Conservation (phyloP, 2,113 vertebrate genomes). For the Aix galericulata region DNA sequence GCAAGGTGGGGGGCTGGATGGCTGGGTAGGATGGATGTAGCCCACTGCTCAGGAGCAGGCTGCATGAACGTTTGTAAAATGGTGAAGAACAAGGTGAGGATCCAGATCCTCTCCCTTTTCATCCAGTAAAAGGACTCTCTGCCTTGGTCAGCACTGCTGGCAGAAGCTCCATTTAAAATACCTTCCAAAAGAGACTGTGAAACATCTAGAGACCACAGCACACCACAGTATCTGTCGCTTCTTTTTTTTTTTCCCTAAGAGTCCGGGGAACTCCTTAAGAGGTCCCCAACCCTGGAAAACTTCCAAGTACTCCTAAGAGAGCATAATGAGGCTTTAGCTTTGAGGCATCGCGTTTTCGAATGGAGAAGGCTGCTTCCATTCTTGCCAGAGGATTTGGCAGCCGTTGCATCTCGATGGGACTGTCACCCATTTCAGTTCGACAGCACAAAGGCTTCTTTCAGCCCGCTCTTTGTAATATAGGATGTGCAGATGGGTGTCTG, state of each 20-base stretch:
- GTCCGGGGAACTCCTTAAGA: background rate
- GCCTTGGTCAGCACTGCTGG: background rate
- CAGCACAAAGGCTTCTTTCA: background rate
- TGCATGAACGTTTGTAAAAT: background rate
- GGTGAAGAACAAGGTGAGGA: background rate
- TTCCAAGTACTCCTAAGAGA: background rate
- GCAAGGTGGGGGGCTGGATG: background rate
- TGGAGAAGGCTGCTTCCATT: background rate
- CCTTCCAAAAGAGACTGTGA: background rate
- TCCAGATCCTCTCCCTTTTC: background rate
- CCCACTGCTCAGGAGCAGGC: background rate
- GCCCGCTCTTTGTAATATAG: background rate
- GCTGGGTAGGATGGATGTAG: background rate
- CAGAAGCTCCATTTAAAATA: background rate
- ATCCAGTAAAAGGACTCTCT: background rate
- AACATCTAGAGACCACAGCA: background rate
- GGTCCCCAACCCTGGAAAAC: background rate
- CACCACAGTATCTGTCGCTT: background rate
- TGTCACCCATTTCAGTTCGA: background rate
- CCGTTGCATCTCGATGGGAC: background rate
- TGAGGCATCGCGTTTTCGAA: background rate
- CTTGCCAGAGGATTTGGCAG: background rate
- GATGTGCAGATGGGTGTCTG: background rate
- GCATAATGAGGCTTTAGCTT: background rate
- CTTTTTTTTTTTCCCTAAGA: background rate